A percentile compares a stretch with the other conserved stretches of the same genome.
phyloP scores from a whole-genome alignment of 2,888 invertebrate species.

The Euphydryas editha region DNA sequence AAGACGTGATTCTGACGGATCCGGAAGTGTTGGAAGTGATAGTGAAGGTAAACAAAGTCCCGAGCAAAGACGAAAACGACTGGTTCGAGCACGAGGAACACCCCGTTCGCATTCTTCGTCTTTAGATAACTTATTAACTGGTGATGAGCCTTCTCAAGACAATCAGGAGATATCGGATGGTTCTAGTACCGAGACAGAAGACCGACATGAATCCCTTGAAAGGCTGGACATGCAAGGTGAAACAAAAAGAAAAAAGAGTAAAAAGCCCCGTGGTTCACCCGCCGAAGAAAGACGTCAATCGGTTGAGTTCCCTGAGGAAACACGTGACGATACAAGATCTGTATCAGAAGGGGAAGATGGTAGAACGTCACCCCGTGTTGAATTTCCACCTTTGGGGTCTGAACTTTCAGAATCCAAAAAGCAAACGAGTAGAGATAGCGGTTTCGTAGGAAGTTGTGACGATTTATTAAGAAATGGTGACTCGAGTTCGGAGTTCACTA shows the following conservation, averaged over 20 bases:
- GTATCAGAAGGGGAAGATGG: slow-evolving; percentile 87
- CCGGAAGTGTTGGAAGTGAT: slow-evolving; percentile 94
- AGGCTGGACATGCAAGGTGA: slow-evolving; percentile 90
- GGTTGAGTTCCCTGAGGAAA: slow-evolving; percentile 85
- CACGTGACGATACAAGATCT: slow-evolving; percentile 82
- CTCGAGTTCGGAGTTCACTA: slow-evolving; percentile 79
- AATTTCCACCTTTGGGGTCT: slow-evolving; percentile 83
- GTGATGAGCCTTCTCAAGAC: slow-evolving; percentile 82
- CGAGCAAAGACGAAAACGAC: slow-evolving; percentile 91
- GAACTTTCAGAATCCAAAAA: slow-evolving; percentile 87
- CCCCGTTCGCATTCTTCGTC: slow-evolving; percentile 93
- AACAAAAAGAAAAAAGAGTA: slow-evolving; percentile 92
- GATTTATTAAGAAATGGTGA: slow-evolving; percentile 89
- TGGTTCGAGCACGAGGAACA: slow-evolving; percentile 92
- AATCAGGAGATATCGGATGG: slow-evolving; percentile 87
- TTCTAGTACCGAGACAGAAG: slow-evolving; percentile 89
- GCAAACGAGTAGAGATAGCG: slow-evolving; percentile 93
- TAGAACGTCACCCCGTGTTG: slow-evolving; percentile 87
- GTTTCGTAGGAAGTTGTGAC: slow-evolving; percentile 94
- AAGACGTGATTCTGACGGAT: slow-evolving; percentile 91
- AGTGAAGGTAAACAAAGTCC: slow-evolving; percentile 95
- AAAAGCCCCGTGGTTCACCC: slow-evolving; percentile 85
- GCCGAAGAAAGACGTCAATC: slow-evolving; percentile 86
- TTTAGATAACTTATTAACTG: slow-evolving; percentile 89
- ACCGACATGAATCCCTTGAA: slow-evolving; percentile 86